Percentiles rank a stretch among this genome's conserved stretches.
Conservation (phyloP, 2,797 vertebrate species). For the Coregonus suidteri region DNA sequence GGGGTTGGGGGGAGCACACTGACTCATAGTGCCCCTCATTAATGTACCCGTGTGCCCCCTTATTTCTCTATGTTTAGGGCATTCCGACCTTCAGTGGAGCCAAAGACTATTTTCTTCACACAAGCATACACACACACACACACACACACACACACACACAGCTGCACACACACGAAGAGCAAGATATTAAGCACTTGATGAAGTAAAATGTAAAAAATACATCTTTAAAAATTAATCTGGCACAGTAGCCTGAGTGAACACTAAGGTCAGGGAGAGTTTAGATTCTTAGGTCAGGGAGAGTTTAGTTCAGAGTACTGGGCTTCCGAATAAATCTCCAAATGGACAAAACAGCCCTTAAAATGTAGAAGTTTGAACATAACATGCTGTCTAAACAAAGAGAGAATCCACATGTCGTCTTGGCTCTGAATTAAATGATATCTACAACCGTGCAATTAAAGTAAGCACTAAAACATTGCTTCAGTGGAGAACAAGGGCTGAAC, state of each 20-base stretch:
- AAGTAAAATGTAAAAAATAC: constrained; percentile 31
- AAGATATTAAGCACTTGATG: neutral
- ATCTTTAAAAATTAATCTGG: constrained; percentile 25
- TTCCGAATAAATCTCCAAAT: constrained; percentile 10
- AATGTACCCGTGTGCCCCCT: neutral
- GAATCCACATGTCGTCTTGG: neutral
- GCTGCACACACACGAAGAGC: neutral
- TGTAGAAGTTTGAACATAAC: neutral
- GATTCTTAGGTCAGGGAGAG: neutral
- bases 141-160: neutral
- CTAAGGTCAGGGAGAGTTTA: constrained; percentile 16
- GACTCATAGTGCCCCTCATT: neutral
- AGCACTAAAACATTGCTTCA: neutral
- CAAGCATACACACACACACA: neutral
- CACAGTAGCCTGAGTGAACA: neutral
- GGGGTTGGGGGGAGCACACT: too few relatives aligned
- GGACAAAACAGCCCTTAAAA: neutral
- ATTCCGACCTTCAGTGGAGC: constrained; percentile 33
- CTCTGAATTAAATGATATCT: neutral
- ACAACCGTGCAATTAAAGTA: neutral
- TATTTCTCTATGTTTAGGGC: neutral
- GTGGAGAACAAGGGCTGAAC: neutral
- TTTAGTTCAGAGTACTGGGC: constrained; percentile 1
- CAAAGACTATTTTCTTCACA: neutral
- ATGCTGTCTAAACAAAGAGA: neutral